These are phyloP conservation scores for Zaprionus ornatus DNA, from an alignment of 1,140 invertebrate genomes.

Conservation along the genomic window DNA sequence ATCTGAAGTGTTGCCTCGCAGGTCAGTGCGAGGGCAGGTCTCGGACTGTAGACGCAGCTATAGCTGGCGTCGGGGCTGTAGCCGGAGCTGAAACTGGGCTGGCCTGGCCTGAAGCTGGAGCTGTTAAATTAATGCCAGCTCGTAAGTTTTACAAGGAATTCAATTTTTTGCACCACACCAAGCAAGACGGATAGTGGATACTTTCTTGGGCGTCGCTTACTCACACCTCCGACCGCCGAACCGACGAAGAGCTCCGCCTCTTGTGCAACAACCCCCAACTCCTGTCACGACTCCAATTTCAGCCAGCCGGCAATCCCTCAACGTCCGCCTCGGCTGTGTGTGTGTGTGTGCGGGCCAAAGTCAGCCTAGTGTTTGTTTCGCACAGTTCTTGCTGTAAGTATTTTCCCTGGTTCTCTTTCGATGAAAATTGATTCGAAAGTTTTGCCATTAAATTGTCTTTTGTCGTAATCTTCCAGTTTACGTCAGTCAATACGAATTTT, in stretches of 20 bases:
- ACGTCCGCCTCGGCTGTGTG: conserved; percentile 17
- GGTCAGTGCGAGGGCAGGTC: conserved; percentile 21
- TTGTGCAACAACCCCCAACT: neutral
- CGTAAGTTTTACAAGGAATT: conserved; percentile 82
- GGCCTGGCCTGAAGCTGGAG: conserved; percentile 26
- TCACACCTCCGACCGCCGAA: conserved; percentile 3
- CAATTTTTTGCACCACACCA: conserved; percentile 76
- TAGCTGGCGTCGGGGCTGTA: neutral
- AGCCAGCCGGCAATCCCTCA: conserved; percentile 37
- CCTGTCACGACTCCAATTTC: neutral
- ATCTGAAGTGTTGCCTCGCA: conserved; percentile 53
- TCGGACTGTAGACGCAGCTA: neutral
- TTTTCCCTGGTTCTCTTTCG: conserved; percentile 35
- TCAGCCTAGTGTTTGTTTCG: conserved; percentile 35
- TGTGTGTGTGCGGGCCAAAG: conserved; percentile 7
- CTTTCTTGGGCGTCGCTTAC: conserved; percentile 43
- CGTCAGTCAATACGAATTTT: conserved; percentile 21
- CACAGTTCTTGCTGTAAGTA: conserved; percentile 26
- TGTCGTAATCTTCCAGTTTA: conserved; percentile 62
- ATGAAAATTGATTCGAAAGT: conserved; percentile 79
- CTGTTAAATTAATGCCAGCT: conserved; percentile 81
- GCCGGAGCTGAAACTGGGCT: neutral
- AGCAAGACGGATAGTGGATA: conserved; percentile 71
- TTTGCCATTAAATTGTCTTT: conserved; percentile 80
- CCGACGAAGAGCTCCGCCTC: neutral